Conservation (phyloP, 2,888 invertebrate genomes). For the Notodonta ziczac region DNA sequence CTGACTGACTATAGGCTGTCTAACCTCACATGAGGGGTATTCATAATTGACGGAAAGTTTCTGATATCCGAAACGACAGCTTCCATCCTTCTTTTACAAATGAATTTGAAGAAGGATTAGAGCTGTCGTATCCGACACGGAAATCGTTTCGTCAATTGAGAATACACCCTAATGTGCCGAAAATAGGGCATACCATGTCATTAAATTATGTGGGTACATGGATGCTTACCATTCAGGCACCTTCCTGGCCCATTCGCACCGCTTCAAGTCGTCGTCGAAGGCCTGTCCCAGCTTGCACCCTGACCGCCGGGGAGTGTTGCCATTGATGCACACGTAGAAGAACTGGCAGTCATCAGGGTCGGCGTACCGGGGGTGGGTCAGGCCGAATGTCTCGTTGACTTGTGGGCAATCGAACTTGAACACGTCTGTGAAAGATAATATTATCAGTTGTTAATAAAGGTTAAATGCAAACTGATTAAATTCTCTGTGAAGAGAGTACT, state of each 20-base stretch:
- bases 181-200: no score
- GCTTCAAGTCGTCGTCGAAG: conserved; percentile 91
- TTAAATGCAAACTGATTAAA: no score
- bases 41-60: no score
- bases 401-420: conserved; percentile 93
- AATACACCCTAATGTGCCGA: no score
- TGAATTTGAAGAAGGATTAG: no score
- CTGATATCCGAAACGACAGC: no score
- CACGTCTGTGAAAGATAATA: conserved; percentile 84
- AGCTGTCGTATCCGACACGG: no score
- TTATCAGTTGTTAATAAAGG: not conserved
- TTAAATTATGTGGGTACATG: not conserved
- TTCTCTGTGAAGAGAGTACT: no score
- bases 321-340: conserved; percentile 97
- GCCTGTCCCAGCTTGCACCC: conserved; percentile 96
- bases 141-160: no score
- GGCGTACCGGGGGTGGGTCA: conserved; percentile 93
- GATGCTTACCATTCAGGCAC: conserved; percentile 93
- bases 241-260: conserved; percentile 94
- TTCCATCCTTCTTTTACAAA: no score
- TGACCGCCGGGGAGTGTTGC: conserved; percentile 91
- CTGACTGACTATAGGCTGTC: no score
- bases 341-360: conserved; percentile 96
- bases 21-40: no score
- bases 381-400: conserved; percentile 88